phyloP scores from a whole-genome alignment of 2,888 invertebrate genomes.

The Smittia aterrima region DNA sequence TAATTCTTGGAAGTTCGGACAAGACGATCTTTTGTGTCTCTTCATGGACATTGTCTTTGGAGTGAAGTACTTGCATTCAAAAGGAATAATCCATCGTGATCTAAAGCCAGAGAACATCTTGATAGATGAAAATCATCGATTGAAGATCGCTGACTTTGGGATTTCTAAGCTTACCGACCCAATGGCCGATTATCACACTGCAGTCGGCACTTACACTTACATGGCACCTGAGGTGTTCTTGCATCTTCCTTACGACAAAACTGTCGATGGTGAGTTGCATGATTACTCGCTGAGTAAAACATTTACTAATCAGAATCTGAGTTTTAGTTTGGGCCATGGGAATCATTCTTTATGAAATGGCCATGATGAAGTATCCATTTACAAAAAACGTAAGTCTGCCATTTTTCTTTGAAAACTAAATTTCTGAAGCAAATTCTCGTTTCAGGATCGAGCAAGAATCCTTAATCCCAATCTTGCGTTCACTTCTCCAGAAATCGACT shows the following conservation, averaged over 20 bases:
- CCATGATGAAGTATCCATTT: constrained; percentile 44
- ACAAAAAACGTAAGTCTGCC: neutral
- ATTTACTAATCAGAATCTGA: neutral
- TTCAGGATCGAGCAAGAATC: constrained; percentile 20
- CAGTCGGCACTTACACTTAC: constrained; percentile 66
- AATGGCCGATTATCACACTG: constrained; percentile 45
- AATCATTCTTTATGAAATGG: constrained; percentile 63
- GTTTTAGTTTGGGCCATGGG: constrained; percentile 63
- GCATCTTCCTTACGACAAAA: constrained; percentile 63
- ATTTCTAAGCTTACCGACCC: constrained; percentile 45
- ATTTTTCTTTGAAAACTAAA: neutral
- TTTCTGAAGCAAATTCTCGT: neutral
- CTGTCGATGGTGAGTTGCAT: constrained; percentile 54
- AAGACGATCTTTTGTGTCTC: neutral
- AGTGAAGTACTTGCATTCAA: constrained; percentile 51
- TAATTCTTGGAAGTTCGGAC: constrained; percentile 11
- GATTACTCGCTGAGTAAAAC: neutral
- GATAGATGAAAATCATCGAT: constrained; percentile 39
- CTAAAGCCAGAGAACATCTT: constrained; percentile 44
- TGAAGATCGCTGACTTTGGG: constrained; percentile 44
- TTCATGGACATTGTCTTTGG: constrained; percentile 51
- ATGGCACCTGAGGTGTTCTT: constrained; percentile 66
- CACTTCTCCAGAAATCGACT: neutral
- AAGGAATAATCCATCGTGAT: constrained; percentile 46
- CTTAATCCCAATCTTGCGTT: neutral